phyloP scores from a whole-genome alignment of 2,797 vertebrate genomes.

The Micromesistius poutassou region DNA sequence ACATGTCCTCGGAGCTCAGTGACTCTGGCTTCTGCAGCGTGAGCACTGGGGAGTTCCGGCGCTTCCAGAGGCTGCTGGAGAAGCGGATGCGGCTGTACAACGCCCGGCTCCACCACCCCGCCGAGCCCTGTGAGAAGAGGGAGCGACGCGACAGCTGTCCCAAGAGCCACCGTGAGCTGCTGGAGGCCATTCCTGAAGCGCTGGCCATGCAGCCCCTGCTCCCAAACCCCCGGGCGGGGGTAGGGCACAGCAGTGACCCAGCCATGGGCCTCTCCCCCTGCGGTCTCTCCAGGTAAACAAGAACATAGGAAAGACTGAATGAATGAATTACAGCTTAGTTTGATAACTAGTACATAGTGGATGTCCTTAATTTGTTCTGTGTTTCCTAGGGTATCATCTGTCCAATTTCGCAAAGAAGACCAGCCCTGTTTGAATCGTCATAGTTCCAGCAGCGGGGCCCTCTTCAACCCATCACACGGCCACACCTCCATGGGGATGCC shows the following conservation, averaged over 20 bases:
- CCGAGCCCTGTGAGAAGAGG: slow-evolving; percentile 65
- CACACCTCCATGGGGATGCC: slow-evolving; percentile 53
- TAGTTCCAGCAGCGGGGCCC: slow-evolving; percentile 74
- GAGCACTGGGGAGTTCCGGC: slow-evolving; percentile 74
- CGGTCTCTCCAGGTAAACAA: slow-evolving; percentile 64
- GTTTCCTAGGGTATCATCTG: slow-evolving; percentile 67
- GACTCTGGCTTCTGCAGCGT: slow-evolving; percentile 76
- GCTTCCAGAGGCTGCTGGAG: slow-evolving; percentile 77
- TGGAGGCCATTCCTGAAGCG: slow-evolving; percentile 77
- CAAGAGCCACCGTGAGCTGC: slow-evolving; percentile 73
- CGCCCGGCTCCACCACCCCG: slow-evolving; percentile 68
- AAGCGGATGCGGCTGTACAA: slow-evolving; percentile 75
- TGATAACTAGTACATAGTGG: neutral
- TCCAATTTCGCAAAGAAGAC: slow-evolving; percentile 73
- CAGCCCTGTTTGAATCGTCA: slow-evolving; percentile 72
- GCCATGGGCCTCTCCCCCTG: slow-evolving; percentile 48
- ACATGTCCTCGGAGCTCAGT: slow-evolving; percentile 74
- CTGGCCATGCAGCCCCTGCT: slow-evolving; percentile 69
- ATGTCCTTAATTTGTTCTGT: neutral
- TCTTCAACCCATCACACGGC: slow-evolving; percentile 64
- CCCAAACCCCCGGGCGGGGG: slow-evolving; percentile 44
- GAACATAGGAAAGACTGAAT: neutral
- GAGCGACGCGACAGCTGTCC: slow-evolving; percentile 73
- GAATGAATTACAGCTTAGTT: neutral
- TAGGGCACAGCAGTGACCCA: slow-evolving; percentile 34